Percentiles rank a stretch among this genome's conserved stretches.
These are phyloP conservation scores for Oreochromis spilurus DNA, from an alignment of 2,113 vertebrate species.

Conservation along the genomic window DNA sequence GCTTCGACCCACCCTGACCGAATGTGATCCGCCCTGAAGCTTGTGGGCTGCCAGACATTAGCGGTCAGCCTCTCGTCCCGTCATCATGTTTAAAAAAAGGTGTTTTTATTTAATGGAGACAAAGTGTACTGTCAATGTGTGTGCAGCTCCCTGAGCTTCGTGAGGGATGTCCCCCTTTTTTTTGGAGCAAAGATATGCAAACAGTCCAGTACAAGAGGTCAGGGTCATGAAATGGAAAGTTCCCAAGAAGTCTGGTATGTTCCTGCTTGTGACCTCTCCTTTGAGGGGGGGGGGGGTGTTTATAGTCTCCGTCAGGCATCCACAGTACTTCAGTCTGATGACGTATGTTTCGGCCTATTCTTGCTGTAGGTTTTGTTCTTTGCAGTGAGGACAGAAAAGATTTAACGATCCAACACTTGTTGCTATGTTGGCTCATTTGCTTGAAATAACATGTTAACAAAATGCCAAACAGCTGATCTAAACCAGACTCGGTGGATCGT, in stretches of 20 bases:
- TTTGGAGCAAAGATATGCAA: slow-evolving; percentile 14
- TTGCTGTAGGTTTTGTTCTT: not conserved
- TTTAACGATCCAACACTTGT: not conserved
- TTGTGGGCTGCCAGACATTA: not conserved
- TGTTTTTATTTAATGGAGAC: not conserved
- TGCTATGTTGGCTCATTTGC: not conserved
- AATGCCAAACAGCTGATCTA: not conserved
- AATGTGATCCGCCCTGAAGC: not conserved
- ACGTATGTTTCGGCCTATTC: not conserved
- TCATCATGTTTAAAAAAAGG: not conserved
- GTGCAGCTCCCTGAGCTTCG: not conserved
- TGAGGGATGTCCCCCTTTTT: not conserved
- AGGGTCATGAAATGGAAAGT: slow-evolving; percentile 64
- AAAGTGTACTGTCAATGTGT: not conserved
- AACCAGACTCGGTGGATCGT: not conserved
- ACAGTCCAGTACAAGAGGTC: slow-evolving; percentile 11
- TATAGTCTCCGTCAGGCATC: not conserved
- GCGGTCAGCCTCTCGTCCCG: not conserved
- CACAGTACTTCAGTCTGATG: not conserved
- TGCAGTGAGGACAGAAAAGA: not conserved
- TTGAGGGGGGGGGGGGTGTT: not conserved
- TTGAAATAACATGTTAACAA: not conserved
- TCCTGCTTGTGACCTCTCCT: slow-evolving; percentile 14
- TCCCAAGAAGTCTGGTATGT: slow-evolving; percentile 63
- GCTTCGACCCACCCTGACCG: not conserved